Base-by-base conservation (phyloP, 2,888 invertebrate species). In the Empis stercorea region DNA sequence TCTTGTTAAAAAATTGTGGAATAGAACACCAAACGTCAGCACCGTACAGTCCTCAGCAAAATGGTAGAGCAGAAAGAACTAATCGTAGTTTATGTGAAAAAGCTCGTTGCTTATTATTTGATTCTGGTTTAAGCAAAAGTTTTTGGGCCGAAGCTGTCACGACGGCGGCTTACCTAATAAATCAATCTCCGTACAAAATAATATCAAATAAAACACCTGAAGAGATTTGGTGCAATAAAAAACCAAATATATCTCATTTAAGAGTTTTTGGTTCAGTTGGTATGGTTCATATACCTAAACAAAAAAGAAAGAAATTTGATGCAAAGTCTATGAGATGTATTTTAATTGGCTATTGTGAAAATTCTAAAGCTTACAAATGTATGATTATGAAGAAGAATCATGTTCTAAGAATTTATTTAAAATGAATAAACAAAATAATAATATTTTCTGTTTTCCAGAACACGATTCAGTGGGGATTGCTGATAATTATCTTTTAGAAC, bases 161-260 rank as follows among this genome's bases (percentile, higher is more conserved):
- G 32, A 54, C 52, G 10, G 55, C 53, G 3, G 51, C 50, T 10
- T 54, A 54, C 42, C 30, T 47, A 7, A 32, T 47, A 32, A 47
- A 47, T 27, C 10, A 40, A 16, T n/a, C 27, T 39, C 39, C 48
- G 13, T 30, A 42, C 10, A 48, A 45, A 42, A 17, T n/a, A 17
- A 17, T 48, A 7, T 3, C 15, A 32, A 44, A 44, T 44, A 52
- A 53, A 49, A 63, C 62, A 2, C 63, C 68, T 4, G 56, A 58
- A 43, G 65, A 67, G 49, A n/a, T 57, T 5, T 67, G 65, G 63
- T 50, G 55, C 39, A 57, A 61, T 11, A 50, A 50, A 5, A 61
- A 59, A 50, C 60, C 60, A 10, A 51, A 63, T 48, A 32, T 70
- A 0, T 49, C 51, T 32, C 55, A 62, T 34, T 46, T 68, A 14